These are phyloP conservation scores for Idaea dimidiata DNA, from an alignment of 2,888 invertebrate species.

Conservation along the genomic window DNA sequence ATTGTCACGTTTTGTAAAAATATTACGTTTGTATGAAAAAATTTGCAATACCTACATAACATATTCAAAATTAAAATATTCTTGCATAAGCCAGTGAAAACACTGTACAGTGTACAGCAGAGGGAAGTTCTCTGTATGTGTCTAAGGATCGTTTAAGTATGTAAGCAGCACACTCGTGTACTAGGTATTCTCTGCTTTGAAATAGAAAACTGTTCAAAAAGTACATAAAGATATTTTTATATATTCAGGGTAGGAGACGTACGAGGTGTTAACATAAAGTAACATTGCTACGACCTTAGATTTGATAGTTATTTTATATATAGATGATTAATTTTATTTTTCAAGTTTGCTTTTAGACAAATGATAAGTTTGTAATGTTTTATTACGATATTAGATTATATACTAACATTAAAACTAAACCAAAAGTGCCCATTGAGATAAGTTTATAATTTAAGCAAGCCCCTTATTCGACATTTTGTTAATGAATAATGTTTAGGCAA, in stretches of 20 bases:
- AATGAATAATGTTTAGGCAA: constrained; percentile 75
- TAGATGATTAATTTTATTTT: constrained; percentile 74
- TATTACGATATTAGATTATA: constrained; percentile 76
- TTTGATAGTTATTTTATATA: constrained; percentile 72
- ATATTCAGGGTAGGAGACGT: constrained; percentile 70
- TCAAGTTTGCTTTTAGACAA: constrained; percentile 75
- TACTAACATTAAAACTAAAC: constrained; percentile 80
- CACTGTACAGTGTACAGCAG: constrained; percentile 45
- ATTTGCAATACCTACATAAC: no score
- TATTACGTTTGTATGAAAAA: no score
- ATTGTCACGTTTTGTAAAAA: no score
- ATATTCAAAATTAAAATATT: no score
- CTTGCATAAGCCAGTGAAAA: constrained; percentile 29
- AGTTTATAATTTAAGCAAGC: constrained; percentile 75
- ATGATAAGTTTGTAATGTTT: constrained; percentile 75
- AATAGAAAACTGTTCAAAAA: constrained; percentile 58
- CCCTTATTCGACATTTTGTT: constrained; percentile 76
- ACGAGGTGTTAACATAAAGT: constrained; percentile 68
- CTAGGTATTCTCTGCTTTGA: constrained; percentile 48
- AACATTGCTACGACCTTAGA: constrained; percentile 75
- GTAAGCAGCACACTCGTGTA: constrained; percentile 9
- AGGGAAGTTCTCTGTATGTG: constrained; percentile 39
- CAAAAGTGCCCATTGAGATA: constrained; percentile 82
- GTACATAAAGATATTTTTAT: constrained; percentile 79
- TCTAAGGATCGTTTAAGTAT: not conserved